Conservation (phyloP, 1,140 invertebrate species). For the Neocloeon triangulifer region DNA sequence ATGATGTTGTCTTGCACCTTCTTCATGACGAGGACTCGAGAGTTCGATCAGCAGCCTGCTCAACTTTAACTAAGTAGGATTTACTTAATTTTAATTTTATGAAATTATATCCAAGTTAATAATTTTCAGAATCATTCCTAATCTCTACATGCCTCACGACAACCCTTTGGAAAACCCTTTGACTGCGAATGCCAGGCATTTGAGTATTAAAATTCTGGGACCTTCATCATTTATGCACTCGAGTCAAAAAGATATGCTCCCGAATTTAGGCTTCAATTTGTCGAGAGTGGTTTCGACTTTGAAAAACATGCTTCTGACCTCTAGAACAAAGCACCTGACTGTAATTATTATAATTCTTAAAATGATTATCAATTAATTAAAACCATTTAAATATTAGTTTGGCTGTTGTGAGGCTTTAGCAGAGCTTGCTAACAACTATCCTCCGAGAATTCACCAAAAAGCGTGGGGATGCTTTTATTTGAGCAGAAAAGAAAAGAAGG, state of each 20-base stretch:
- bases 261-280: slow-evolving; percentile 12
- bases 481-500: too few relatives aligned
- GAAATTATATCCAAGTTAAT: background rate
- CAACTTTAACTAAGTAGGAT: slow-evolving; percentile 44
- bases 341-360: too few relatives aligned
- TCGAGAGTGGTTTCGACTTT: slow-evolving; percentile 14
- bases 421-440: slow-evolving; percentile 20
- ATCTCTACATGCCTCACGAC: slow-evolving; percentile 10
- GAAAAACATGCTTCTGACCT: slow-evolving; percentile 14
- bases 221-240: too few relatives aligned
- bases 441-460: slow-evolving; percentile 21
- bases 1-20: slow-evolving; percentile 32
- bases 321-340: too few relatives aligned
- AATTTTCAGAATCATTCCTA: slow-evolving; percentile 10
- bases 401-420: slow-evolving; percentile 28
- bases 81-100: slow-evolving; percentile 3
- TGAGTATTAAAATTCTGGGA: background rate
- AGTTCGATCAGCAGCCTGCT: slow-evolving; percentile 45
- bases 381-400: slow-evolving; percentile 18
- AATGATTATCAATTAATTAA: background rate
- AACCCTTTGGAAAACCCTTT: slow-evolving; percentile 3
- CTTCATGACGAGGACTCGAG: slow-evolving; percentile 53
- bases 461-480: slow-evolving; percentile 25
- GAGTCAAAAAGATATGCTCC: slow-evolving; percentile 8
- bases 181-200: background rate